Conservation (phyloP, 2,797 vertebrate genomes). For the Sebastes hubbsi region DNA sequence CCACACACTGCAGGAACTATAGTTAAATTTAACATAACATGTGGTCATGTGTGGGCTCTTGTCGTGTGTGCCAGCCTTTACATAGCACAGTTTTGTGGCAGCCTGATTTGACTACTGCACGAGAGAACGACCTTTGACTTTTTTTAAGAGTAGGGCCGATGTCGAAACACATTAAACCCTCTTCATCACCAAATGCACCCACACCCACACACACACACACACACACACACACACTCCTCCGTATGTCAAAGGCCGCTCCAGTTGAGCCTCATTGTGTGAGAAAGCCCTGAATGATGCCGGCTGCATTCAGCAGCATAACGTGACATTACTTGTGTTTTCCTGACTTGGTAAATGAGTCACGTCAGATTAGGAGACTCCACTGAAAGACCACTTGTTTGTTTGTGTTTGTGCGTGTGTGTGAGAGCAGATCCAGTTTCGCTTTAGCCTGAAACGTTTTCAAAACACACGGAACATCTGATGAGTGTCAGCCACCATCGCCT, state of each 20-base stretch:
- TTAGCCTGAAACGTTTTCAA: background rate
- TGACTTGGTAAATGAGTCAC: conserved; percentile 12
- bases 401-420: conserved; percentile 1
- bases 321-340: conserved; percentile 10
- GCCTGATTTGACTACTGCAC: conserved; percentile 6
- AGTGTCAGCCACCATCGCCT: background rate
- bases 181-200: background rate
- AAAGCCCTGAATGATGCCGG: background rate
- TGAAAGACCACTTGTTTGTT: background rate
- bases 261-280: background rate
- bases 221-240: background rate
- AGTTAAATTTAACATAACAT: too few relatives aligned
- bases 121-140: conserved; percentile 11
- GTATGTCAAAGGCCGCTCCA: background rate
- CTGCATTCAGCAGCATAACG: background rate
- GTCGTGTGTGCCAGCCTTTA: too few relatives aligned
- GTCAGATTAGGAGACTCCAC: background rate
- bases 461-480: conserved; percentile 12
- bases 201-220: background rate
- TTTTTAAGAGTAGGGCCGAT: background rate
- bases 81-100: background rate
- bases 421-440: background rate
- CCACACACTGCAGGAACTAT: too few relatives aligned
- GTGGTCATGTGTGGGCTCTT: too few relatives aligned
- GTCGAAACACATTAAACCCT: conserved; percentile 24